Evolutionary conservation across 2,797 vertebrate genomes (phyloP), one percentile per base, ranked within the genome.

Genomic region (Propithecus perrieri): DNA sequence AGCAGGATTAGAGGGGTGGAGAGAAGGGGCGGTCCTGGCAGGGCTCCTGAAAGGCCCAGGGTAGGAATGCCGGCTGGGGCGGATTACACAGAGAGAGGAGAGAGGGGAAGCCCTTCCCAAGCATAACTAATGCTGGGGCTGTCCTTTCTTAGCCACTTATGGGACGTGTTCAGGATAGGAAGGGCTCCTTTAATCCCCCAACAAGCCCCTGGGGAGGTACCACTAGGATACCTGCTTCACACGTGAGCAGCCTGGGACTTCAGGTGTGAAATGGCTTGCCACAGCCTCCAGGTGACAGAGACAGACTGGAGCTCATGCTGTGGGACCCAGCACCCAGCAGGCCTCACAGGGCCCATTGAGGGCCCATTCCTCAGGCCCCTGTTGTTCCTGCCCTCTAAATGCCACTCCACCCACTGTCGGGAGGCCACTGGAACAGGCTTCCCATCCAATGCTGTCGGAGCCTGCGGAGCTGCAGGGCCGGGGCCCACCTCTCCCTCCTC

Each of bases 71-170:
- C 15, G 67, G 59, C 55, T 26, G 14, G 14, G n/a, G 33, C 2
- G 5, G n/a, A 4, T 63, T n/a, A 5, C 0, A 20, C 20, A 28
- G 46, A 88, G 18, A 1, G 57, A 59, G 35, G 55, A 53, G 24
- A 57, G 24, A 12, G 1, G 0, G 67, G 38, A 26, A 35, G 24
- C 35, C 5, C 1, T 2, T 76, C 38, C 10, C 0, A 0, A 17
- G 46, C 24, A 35, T 5, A 18, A 41, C 9, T 1, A 24, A 50
- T 53, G 38, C 69, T 33, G 18, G 30, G 50, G 30, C 48, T 30
- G 12, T 65, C 57, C 48, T 33, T 53, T 17, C 35, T 2, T 46
- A 83, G 38, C 33, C 24, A 5, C 4, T 18, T 24, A 0, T 14
- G 13, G 48, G 46, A 33, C 12, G 48, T 5, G 20, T n/a, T 85